Conservation (phyloP, 2,888 invertebrate species). For the Heliconius cydno region DNA sequence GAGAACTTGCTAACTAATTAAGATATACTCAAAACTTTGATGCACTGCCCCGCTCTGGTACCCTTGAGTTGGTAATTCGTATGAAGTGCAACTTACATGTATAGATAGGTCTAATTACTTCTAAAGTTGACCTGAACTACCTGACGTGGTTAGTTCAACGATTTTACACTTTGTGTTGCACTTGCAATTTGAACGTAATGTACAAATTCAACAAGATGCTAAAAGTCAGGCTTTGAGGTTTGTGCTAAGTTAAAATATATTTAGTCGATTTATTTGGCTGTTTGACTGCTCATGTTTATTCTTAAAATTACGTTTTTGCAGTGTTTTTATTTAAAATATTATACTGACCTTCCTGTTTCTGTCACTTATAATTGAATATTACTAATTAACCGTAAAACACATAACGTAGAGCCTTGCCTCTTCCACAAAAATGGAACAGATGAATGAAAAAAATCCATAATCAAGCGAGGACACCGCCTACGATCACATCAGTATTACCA, state of each 20-base stretch:
- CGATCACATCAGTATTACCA: constrained; percentile 15
- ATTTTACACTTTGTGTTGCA: constrained; percentile 33
- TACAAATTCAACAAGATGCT: neutral
- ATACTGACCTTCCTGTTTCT: neutral
- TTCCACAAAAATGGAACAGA: neutral
- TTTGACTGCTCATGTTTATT: neutral
- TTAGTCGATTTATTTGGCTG: neutral
- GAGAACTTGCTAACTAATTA: constrained; percentile 53
- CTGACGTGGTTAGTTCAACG: constrained; percentile 28
- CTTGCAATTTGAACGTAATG: neutral
- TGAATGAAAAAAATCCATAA: neutral
- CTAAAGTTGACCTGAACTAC: constrained; percentile 41
- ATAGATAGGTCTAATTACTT: constrained; percentile 39
- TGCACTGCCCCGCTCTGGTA: constrained; percentile 44
- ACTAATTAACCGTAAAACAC: neutral
- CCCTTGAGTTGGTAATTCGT: constrained; percentile 38
- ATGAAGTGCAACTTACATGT: constrained; percentile 41
- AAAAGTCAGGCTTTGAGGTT: neutral
- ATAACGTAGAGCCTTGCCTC: neutral
- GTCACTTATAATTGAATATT: too few species aligned
- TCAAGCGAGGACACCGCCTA: neutral
- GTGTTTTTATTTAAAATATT: too few species aligned
- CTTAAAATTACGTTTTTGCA: neutral
- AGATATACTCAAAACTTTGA: constrained; percentile 51
- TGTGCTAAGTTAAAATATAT: neutral